phyloP scores from a whole-genome alignment of 2,797 vertebrate genomes.

The Sebastes variabilis region DNA sequence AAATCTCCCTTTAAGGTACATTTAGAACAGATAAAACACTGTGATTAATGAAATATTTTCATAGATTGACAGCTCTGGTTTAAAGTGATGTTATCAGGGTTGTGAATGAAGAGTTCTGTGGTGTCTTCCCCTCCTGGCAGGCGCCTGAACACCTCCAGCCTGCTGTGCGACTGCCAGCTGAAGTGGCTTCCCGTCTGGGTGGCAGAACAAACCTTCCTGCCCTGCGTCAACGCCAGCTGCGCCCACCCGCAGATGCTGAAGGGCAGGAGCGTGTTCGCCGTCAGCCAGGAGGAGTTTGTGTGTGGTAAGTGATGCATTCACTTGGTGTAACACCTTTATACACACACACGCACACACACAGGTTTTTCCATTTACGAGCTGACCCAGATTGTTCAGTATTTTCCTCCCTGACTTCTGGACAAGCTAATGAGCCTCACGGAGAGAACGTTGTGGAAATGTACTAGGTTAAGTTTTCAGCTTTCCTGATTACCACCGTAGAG shows the following conservation, averaged over 20 bases:
- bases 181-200: slow-evolving; percentile 97
- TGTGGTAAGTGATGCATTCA: slow-evolving; percentile 88
- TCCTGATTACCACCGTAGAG: neutral
- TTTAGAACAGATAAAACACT: too few species aligned
- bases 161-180: slow-evolving; percentile 97
- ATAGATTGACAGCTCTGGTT: neutral
- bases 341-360: slow-evolving; percentile 12
- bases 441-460: slow-evolving; percentile 44
- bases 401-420: slow-evolving; percentile 22
- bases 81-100: neutral
- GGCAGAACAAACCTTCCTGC: slow-evolving; percentile 90
- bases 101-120: neutral
- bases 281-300: slow-evolving; percentile 92
- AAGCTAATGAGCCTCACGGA: slow-evolving; percentile 35
- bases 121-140: slow-evolving; percentile 73
- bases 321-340: slow-evolving; percentile 35
- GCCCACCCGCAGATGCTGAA: slow-evolving; percentile 95
- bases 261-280: slow-evolving; percentile 90
- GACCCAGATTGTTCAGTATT: slow-evolving; percentile 59
- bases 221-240: slow-evolving; percentile 91
- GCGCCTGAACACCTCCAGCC: slow-evolving; percentile 94
- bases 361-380: slow-evolving; percentile 66
- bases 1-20: too few species aligned
- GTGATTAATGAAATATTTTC: too few species aligned
- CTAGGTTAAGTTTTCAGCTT: slow-evolving; percentile 15